phyloP scores from a whole-genome alignment of 2,113 vertebrate genomes.

The Rhadina sibilatrix region DNA sequence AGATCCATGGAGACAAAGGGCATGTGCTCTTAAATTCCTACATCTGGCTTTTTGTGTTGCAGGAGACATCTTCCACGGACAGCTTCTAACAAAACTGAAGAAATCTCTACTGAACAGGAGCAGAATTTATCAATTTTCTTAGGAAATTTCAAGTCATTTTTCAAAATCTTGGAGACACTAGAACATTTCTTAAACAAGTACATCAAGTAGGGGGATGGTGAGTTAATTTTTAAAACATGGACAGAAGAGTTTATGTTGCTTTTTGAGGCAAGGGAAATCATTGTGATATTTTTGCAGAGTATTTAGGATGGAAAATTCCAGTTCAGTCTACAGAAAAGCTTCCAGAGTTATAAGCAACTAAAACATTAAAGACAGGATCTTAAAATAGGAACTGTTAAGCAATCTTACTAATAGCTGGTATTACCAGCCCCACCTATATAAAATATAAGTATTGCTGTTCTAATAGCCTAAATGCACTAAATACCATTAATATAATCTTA shows the following conservation, averaged over 20 bases:
- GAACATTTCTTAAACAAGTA: not conserved
- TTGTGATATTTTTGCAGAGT: not conserved
- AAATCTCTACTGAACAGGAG: not conserved
- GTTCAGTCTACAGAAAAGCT: not conserved
- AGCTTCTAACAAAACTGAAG: not conserved
- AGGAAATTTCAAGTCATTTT: not conserved
- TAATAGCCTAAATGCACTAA: conserved; percentile 48
- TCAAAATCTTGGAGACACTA: not conserved
- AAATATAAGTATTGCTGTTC: conserved; percentile 37
- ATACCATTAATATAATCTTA: conserved; percentile 19
- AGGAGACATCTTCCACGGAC: not conserved
- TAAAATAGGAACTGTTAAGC: conserved; percentile 47
- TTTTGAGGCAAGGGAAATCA: not conserved
- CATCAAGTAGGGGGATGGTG: too few species aligned
- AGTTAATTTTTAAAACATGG: not conserved
- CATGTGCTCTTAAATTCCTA: not conserved
- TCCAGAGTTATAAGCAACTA: not conserved
- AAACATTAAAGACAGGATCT: not conserved
- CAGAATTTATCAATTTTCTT: not conserved
- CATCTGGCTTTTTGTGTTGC: not conserved
- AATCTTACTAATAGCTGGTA: conserved; percentile 22
- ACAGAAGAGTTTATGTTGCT: not conserved
- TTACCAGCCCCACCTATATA: conserved; percentile 47
- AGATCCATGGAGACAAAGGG: not conserved
- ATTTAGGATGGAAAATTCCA: conserved; percentile 12